These are phyloP conservation scores for Agelas oroides DNA, from an alignment of 37 sponge, comb jelly and placozoan species.

Conservation along the genomic window DNA sequence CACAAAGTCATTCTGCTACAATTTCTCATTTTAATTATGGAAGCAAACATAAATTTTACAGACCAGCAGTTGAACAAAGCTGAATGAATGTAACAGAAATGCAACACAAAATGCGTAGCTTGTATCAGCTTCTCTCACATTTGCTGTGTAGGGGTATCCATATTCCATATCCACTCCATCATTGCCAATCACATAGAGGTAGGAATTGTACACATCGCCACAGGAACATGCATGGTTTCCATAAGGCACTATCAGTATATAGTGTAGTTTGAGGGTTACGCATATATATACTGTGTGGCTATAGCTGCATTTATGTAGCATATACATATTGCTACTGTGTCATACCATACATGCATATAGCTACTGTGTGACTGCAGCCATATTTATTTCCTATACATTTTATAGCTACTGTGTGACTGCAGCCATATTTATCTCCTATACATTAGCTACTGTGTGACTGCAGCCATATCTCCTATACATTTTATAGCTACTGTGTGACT, in stretches of 20 bases:
- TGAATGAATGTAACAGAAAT: no score
- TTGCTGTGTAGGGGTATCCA: conserved; percentile 68
- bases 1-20: not conserved
- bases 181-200: conserved; percentile 71
- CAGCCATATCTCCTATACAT: no score
- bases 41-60: no score
- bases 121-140: conserved; percentile 39
- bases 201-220: conserved; percentile 63
- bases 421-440: no score
- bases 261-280: no score
- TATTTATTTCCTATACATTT: no score
- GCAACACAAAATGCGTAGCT: no score
- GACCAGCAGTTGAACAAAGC: no score
- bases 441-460: no score
- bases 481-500: no score
- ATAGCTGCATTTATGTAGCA: not conserved
- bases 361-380: no score
- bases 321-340: not conserved
- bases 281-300: not conserved
- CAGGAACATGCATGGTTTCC: conserved; percentile 83
- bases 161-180: conserved; percentile 73
- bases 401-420: no score
- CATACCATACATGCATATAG: not conserved
- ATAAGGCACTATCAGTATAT: conserved; percentile 22
- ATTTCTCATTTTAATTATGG: not conserved